Evolutionary conservation across 2,888 invertebrate genomes (phyloP).

Genomic region (Brachyptera putata): DNA sequence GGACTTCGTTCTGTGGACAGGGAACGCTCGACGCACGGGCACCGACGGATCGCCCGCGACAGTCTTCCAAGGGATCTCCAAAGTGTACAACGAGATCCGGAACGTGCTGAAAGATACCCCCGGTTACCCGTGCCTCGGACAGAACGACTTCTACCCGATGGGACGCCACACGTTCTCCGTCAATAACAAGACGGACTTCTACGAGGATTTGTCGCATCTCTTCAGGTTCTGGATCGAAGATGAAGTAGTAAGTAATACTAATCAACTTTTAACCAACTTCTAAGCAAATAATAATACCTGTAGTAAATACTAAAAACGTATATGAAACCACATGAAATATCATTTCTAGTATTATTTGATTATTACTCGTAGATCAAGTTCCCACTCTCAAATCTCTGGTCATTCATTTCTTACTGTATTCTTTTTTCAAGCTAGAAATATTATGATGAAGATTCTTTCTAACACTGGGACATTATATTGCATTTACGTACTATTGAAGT

Average conservation of each 20-base stretch:
- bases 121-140: not conserved
- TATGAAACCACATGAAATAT: no score
- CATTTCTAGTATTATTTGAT: no score
- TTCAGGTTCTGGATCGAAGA: not conserved
- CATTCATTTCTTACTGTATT: no score
- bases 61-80: not conserved
- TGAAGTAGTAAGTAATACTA: not conserved
- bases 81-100: not conserved
- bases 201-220: not conserved
- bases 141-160: not conserved
- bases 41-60: not conserved
- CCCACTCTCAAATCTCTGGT: no score
- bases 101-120: not conserved
- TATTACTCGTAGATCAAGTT: no score
- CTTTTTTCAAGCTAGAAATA: no score
- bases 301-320: no score
- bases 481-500: no score
- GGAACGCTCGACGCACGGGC: not conserved
- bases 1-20: not conserved
- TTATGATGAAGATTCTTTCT: no score
- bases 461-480: no score
- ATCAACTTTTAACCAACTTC: not conserved
- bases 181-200: not conserved
- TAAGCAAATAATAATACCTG: no score
- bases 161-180: not conserved